Evolutionary conservation across 2,113 vertebrate species (phyloP).

Genomic region (Puffinus mauretanicus): DNA sequence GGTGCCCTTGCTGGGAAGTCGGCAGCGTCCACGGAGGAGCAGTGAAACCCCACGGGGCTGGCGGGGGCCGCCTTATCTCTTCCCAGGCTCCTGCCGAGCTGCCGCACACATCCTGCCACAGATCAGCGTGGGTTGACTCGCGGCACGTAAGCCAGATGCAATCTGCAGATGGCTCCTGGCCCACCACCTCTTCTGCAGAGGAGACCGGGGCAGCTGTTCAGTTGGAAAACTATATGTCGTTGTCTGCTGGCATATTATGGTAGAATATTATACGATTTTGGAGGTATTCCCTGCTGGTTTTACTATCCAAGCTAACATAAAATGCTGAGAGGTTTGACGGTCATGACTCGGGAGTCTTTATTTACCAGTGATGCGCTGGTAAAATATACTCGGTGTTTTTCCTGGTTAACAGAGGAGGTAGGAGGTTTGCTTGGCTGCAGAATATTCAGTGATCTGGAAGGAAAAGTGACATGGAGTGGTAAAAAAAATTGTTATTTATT

Average conservation of each 20-base stretch:
- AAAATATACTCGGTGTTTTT: neutral
- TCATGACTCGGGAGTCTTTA: neutral
- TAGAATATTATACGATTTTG: neutral
- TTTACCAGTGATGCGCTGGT: neutral
- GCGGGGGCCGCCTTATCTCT: fast-evolving
- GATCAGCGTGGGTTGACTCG: fast-evolving
- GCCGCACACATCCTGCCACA: fast-evolving
- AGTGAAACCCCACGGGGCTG: neutral
- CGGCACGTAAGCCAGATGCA: fast-evolving
- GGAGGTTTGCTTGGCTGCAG: neutral
- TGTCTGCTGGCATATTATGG: neutral
- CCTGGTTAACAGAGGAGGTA: neutral
- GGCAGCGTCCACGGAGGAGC: fast-evolving
- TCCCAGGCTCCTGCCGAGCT: neutral
- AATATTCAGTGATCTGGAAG: neutral
- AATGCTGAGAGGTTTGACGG: neutral
- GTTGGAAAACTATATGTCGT: fast-evolving
- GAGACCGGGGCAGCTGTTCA: neutral
- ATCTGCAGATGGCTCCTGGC: neutral
- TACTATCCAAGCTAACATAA: neutral
- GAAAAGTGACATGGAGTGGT: neutral
- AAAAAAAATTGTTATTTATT: neutral
- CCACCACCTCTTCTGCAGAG: neutral
- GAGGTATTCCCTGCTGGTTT: neutral
- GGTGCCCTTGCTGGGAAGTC: neutral